A percentile compares a stretch with the other conserved stretches of the same genome.
Conservation (phyloP, 2,888 invertebrate genomes). For the Plebejus melissa region DNA sequence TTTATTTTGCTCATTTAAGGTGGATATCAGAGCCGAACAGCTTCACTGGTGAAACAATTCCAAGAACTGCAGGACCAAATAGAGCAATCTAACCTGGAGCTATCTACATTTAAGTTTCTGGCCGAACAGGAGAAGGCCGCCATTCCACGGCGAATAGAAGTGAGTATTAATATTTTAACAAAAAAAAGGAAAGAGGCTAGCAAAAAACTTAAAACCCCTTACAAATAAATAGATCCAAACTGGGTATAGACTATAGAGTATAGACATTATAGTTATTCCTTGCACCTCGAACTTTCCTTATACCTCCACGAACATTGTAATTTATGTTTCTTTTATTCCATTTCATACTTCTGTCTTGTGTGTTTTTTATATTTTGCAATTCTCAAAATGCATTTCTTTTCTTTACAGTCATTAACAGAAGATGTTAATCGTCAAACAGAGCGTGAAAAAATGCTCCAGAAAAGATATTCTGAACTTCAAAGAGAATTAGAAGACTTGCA, state of each 20-base stretch:
- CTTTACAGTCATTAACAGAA: slow-evolving; percentile 87
- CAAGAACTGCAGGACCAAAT: slow-evolving; percentile 93
- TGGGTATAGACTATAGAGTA: not conserved
- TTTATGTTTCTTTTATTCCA: not conserved
- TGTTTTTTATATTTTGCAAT: not conserved
- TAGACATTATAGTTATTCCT: not conserved
- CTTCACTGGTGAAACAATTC: slow-evolving; percentile 91
- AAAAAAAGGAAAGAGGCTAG: not conserved
- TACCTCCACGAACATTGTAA: too few relatives aligned
- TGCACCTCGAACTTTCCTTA: not conserved
- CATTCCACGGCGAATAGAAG: slow-evolving; percentile 93
- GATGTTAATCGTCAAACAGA: slow-evolving; percentile 96
- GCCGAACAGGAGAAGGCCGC: slow-evolving; percentile 94
- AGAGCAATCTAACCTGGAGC: slow-evolving; percentile 92
- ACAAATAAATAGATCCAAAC: not conserved
- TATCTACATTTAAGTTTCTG: slow-evolving; percentile 93
- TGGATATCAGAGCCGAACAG: slow-evolving; percentile 80
- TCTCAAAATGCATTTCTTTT: slow-evolving; percentile 25
- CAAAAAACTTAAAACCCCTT: not conserved
- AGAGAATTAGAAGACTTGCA: slow-evolving; percentile 77
- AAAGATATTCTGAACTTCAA: slow-evolving; percentile 87
- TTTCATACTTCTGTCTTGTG: not conserved
- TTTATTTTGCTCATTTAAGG: slow-evolving; percentile 42
- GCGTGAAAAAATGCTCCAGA: slow-evolving; percentile 92
- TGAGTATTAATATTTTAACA: slow-evolving; percentile 44